These are phyloP conservation scores for Plotosus lineatus DNA, from an alignment of 2,113 vertebrate species.

Conservation along the genomic window DNA sequence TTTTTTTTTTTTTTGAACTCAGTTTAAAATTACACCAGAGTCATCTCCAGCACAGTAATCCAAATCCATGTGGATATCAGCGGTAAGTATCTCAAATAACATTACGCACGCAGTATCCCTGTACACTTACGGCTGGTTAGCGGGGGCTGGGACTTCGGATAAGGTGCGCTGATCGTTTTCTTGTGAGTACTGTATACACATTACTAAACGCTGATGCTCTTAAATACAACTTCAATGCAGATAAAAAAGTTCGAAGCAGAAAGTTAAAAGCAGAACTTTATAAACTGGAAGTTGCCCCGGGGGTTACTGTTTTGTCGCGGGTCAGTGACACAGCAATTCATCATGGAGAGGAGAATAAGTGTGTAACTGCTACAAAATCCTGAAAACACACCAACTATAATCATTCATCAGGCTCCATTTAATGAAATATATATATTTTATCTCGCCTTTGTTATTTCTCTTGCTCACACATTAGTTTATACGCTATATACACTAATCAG, in stretches of 20 bases:
- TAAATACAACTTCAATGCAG: not conserved
- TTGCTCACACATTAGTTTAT: not conserved
- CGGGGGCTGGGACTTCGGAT: not conserved
- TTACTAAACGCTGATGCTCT: not conserved
- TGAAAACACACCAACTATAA: not conserved
- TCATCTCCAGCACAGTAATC: not conserved
- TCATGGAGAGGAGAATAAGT: not conserved
- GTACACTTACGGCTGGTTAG: not conserved
- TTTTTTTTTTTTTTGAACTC: not conserved
- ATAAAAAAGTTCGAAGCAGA: not conserved
- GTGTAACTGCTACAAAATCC: not conserved
- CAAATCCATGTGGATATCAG: not conserved
- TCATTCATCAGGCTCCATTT: not conserved
- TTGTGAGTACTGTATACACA: not conserved
- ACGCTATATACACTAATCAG: too few species aligned
- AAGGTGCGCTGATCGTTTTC: not conserved
- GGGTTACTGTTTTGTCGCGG: not conserved
- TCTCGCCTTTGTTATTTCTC: not conserved
- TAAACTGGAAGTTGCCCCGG: not conserved
- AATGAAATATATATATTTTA: not conserved
- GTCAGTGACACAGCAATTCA: slow-evolving; percentile 2
- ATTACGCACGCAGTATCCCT: not conserved
- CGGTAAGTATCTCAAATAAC: not conserved
- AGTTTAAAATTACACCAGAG: not conserved
- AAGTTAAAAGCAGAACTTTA: not conserved